Conservation (phyloP, 2,113 vertebrate species). For the Chaetodon trifascialis region DNA sequence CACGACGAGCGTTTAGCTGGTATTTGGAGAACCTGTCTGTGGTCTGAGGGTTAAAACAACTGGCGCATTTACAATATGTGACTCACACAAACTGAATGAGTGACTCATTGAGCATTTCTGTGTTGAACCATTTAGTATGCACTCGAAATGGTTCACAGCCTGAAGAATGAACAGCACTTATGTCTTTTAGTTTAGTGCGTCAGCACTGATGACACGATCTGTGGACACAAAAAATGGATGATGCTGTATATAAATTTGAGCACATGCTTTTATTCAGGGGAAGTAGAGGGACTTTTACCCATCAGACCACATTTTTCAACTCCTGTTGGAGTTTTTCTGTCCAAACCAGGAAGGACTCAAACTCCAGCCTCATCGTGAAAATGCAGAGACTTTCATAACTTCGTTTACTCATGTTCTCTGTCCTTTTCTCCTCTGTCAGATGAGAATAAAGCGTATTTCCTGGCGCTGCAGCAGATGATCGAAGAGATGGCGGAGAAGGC, state of each 20-base stretch:
- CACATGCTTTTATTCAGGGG: not conserved
- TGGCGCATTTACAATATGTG: not conserved
- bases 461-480: constrained; percentile 91
- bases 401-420: not conserved
- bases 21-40: not conserved
- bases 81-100: not conserved
- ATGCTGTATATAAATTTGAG: not conserved
- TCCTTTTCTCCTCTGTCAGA: constrained; percentile 80
- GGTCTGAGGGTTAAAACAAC: not conserved
- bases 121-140: not conserved
- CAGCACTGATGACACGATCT: not conserved
- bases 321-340: not conserved
- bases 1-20: not conserved
- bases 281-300: not conserved
- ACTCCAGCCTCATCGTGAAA: not conserved
- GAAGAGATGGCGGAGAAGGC: constrained; percentile 92
- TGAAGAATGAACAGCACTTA: not conserved
- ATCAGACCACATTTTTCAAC: constrained; percentile 4
- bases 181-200: not conserved
- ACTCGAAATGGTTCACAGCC: not conserved
- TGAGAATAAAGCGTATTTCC: constrained; percentile 93
- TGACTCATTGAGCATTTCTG: not conserved
- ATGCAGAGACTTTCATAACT: not conserved
- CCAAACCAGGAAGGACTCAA: not conserved
- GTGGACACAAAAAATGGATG: not conserved